A percentile compares a stretch with the other conserved stretches of the same genome.
Evolutionary conservation across 2,888 invertebrate species (phyloP).

Genomic region (Epistrophe grossulariae): DNA sequence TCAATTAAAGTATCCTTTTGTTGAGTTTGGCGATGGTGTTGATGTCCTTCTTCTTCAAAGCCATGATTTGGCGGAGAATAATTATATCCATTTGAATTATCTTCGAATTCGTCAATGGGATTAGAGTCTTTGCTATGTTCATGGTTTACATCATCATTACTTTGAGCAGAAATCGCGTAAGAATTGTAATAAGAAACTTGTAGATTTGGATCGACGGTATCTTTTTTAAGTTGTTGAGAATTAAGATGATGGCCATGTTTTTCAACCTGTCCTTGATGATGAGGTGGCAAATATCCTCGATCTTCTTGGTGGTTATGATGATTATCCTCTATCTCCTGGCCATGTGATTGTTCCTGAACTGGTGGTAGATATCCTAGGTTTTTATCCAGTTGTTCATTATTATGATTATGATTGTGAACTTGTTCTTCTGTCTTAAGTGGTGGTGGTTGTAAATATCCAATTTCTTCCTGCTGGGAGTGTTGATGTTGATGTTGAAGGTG

Average conservation of each 20-base stretch:
- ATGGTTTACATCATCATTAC: neutral
- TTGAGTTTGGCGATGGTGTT: neutral
- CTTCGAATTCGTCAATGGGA: neutral
- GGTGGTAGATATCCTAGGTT: neutral
- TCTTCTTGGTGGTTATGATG: constrained; percentile 4
- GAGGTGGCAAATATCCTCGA: constrained; percentile 27
- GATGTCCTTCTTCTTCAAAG: neutral
- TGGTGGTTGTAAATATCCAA: constrained; percentile 23
- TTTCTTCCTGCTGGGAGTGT: neutral
- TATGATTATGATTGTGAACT: neutral
- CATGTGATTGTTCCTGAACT: neutral
- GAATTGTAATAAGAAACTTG: constrained; percentile 57
- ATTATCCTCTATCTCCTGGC: neutral
- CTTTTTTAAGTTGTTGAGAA: neutral
- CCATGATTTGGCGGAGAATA: constrained; percentile 12
- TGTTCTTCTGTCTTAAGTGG: neutral
- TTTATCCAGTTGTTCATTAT: neutral
- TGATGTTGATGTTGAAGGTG: neutral
- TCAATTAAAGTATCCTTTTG: neutral
- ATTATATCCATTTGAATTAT: constrained; percentile 27
- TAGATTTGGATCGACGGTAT: constrained; percentile 28
- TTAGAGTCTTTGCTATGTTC: neutral
- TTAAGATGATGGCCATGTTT: neutral
- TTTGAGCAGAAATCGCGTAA: neutral
- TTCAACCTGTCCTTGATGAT: neutral